Evolutionary conservation across 1,140 invertebrate species (phyloP).

Genomic region (Drosophila watanabei): DNA sequence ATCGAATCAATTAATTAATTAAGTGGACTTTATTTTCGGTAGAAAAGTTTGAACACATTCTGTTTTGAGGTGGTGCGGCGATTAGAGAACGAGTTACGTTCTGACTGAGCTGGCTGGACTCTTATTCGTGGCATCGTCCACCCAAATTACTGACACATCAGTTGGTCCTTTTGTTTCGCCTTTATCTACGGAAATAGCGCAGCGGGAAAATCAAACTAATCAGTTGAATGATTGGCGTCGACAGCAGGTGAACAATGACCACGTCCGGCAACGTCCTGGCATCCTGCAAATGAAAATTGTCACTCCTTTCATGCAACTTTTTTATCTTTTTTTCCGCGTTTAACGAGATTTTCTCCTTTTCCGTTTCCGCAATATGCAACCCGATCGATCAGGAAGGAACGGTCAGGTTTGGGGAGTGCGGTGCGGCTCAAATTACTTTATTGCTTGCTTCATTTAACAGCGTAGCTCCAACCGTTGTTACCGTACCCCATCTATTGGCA

Average conservation of each 20-base stretch:
- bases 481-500: slow-evolving; percentile 28
- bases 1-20: slow-evolving; percentile 71
- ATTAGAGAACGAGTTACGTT: slow-evolving; percentile 55
- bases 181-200: slow-evolving; percentile 75
- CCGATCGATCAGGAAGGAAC: slow-evolving; percentile 36
- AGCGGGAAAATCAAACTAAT: slow-evolving; percentile 78
- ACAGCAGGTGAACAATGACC: slow-evolving; percentile 62
- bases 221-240: slow-evolving; percentile 81
- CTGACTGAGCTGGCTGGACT: slow-evolving; percentile 11
- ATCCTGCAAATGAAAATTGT: slow-evolving; percentile 66
- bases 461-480: slow-evolving; percentile 29
- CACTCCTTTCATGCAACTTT: slow-evolving; percentile 58
- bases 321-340: slow-evolving; percentile 36
- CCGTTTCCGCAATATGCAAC: slow-evolving; percentile 52
- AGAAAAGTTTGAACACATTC: slow-evolving; percentile 14
- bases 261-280: slow-evolving; percentile 17
- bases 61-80: slow-evolving; percentile 61
- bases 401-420: slow-evolving; percentile 1
- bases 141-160: slow-evolving; percentile 74
- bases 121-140: slow-evolving; percentile 8
- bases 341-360: slow-evolving; percentile 64
- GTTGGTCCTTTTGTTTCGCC: slow-evolving; percentile 55
- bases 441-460: slow-evolving; percentile 72
- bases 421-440: slow-evolving; percentile 70
- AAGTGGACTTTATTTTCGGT: slow-evolving; percentile 15